These are phyloP conservation scores for Semaprochilodus insignis DNA, from an alignment of 2,797 vertebrate genomes.

Conservation along the genomic window DNA sequence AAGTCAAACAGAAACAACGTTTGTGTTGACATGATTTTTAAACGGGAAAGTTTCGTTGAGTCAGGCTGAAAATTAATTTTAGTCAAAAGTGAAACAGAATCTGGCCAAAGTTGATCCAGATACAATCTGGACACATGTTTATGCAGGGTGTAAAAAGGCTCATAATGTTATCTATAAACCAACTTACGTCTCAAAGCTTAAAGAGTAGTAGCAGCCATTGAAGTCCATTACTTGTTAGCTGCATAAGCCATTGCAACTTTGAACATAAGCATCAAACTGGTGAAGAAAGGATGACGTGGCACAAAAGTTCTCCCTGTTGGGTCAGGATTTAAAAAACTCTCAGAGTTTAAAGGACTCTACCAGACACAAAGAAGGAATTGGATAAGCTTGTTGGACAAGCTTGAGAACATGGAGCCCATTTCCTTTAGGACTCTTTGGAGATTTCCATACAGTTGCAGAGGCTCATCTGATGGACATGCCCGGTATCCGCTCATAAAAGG, in stretches of 20 bases:
- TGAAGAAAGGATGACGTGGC: neutral
- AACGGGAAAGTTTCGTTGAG: too few relatives aligned
- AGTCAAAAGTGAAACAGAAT: too few relatives aligned
- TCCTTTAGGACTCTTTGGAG: conserved; percentile 6
- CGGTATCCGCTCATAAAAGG: conserved; percentile 35
- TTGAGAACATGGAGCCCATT: neutral
- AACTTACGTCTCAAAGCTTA: too few relatives aligned
- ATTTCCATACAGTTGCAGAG: conserved; percentile 16
- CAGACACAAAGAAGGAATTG: neutral
- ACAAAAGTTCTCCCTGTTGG: neutral
- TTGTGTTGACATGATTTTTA: too few relatives aligned
- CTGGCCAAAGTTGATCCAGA: too few relatives aligned
- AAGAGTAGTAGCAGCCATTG: too few relatives aligned
- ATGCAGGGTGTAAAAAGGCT: too few relatives aligned
- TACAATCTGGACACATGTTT: too few relatives aligned
- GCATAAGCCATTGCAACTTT: neutral
- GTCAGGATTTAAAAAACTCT: neutral
- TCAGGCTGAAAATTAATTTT: too few relatives aligned
- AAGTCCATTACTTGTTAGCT: too few relatives aligned
- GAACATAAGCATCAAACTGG: neutral
- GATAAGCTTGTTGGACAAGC: neutral
- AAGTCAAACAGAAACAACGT: too few relatives aligned
- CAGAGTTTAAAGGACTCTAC: neutral
- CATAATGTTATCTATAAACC: too few relatives aligned
- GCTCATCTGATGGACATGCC: conserved; percentile 6